Base-by-base conservation (phyloP, 2,888 invertebrate species). In the Lycia hirtaria region DNA sequence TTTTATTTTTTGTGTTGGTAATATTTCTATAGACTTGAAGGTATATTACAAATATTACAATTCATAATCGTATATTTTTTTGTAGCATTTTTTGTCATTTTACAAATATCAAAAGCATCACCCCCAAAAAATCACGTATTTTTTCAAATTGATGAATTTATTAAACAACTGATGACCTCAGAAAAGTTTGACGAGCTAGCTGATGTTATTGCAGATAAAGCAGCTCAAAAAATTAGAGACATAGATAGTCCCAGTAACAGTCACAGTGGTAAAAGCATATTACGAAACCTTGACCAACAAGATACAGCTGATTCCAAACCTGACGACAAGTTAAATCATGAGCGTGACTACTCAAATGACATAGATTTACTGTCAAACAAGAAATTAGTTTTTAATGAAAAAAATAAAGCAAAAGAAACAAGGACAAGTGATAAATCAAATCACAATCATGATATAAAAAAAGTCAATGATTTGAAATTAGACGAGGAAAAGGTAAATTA, bases 141-240 rank as follows among this genome's bases (percentile, higher is more conserved):
- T 15, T 59, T 32, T 38, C 38, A 75, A 33, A 67, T 80, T 3
- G 76, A 82, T 28, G 71, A 72, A 3, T 71, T 81, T 17, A 69
- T 82, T 10, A 69, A 68, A 2, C 69, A 67, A 57, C 47, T 82
- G 7, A 60, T 81, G 12, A 45, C 48, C 1, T 78, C 81, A 0
- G 58, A 73, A 3, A 76, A 71, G 45, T 76, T 82, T 41, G 70
- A 76, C n/a, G 57, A 73, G 45, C 44, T 82, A 0, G 73, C 72
- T 0, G 75, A 78, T 9, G 68, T 69, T 45, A 75, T 82, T 30
- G 81, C 80, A 6, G 71, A 78, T 0, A 78, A 69, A 63, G 76
- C 81, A 2, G 76, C 70, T 3, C 61, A 67, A 35, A 78, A 73
- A 63, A 68, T 82, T 0, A 62, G 60, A 32, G 50, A 67, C 3